A percentile compares a stretch with the other conserved stretches of the same genome.
Conservation (phyloP, 2,888 invertebrate species). For the Norana najaformis region DNA sequence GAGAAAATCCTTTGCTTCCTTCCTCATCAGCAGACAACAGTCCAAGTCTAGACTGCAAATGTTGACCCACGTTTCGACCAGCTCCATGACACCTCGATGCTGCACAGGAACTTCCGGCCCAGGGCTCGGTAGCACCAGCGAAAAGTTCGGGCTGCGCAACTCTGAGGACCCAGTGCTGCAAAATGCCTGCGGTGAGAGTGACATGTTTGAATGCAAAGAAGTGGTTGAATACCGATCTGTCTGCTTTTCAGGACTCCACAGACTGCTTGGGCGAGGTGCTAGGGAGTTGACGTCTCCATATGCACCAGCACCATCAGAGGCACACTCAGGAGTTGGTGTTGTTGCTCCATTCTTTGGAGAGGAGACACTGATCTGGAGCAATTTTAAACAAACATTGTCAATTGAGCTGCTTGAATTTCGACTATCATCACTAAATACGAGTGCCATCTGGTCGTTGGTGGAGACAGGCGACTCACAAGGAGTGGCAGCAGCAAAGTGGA, state of each 20-base stretch:
- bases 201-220: conserved; percentile 10
- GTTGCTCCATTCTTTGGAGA: background rate
- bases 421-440: conserved; percentile 3
- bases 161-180: conserved; percentile 28
- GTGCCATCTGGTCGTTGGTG: background rate
- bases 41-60: conserved; percentile 58
- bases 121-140: conserved; percentile 39
- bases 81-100: conserved; percentile 56
- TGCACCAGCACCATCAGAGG: background rate
- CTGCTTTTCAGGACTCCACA: conserved; percentile 24
- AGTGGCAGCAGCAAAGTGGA: conserved; percentile 59
- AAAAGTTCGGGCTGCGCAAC: conserved; percentile 36
- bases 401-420: background rate
- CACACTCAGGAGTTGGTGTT: background rate
- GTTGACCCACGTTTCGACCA: conserved; percentile 58
- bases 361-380: background rate
- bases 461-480: conserved; percentile 44
- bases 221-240: conserved; percentile 10
- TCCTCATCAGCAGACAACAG: conserved; percentile 48
- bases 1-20: conserved; percentile 67
- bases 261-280: background rate
- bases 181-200: conserved; percentile 7
- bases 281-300: background rate
- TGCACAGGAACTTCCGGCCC: conserved; percentile 54
- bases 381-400: background rate